These are phyloP conservation scores for Chrysaora quinquecirrha DNA, from an alignment of 30 jellyfish, hydroid and myxozoan species.

Conservation along the genomic window DNA sequence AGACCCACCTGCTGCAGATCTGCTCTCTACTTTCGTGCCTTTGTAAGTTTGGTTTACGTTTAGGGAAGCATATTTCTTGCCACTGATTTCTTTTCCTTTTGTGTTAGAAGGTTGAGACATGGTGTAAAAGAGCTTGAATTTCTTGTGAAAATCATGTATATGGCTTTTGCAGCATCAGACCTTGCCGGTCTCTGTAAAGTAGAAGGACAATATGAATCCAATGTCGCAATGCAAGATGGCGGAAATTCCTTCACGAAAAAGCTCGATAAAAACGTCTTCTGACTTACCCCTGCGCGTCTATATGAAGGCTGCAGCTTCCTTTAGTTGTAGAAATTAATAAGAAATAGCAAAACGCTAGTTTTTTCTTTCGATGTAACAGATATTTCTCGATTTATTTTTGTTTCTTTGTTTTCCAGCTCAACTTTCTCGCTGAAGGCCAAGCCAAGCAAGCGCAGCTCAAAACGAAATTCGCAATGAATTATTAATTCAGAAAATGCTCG, in stretches of 20 bases:
- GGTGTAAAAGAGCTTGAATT: constrained; percentile 73
- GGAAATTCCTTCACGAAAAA: constrained; percentile 51
- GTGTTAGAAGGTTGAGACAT: constrained; percentile 94
- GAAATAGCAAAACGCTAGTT: background rate
- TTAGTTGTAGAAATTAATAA: background rate
- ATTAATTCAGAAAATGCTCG: constrained; percentile 4
- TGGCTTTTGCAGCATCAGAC: constrained; percentile 79
- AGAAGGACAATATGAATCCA: constrained; percentile 45
- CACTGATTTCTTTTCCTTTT: constrained; percentile 93
- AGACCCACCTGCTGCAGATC: constrained; percentile 94
- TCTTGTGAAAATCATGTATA: constrained; percentile 94
- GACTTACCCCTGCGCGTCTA: constrained; percentile 87
- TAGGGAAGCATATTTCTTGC: constrained; percentile 90
- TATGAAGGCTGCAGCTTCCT: constrained; percentile 23
- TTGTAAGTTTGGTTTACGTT: constrained; percentile 91
- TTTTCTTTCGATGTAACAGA: constrained; percentile 8
- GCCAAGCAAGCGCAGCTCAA: constrained; percentile 16
- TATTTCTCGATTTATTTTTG: constrained; percentile 2
- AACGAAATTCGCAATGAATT: constrained; percentile 3
- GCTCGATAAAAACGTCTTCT: background rate
- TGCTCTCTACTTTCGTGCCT: constrained; percentile 90
- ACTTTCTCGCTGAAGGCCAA: constrained; percentile 7
- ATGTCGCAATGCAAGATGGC: constrained; percentile 78
- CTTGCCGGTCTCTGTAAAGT: constrained; percentile 95
- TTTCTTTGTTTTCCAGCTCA: background rate